phyloP scores from a whole-genome alignment of 1,140 invertebrate species.

The Bombus balteatus region DNA sequence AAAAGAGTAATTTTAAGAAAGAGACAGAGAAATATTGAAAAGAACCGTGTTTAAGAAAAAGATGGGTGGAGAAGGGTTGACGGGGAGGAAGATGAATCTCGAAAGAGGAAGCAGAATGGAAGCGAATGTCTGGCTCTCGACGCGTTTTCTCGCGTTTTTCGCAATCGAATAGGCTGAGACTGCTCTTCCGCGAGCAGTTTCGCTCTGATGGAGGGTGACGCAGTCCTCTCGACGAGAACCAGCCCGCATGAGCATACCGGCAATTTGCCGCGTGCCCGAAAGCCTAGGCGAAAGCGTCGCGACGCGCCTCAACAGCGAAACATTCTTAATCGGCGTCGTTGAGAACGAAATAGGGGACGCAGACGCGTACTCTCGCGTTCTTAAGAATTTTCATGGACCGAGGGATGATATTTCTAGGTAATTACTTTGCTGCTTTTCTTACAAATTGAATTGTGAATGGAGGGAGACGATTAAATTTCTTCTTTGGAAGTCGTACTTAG shows the following conservation, averaged over 20 bases:
- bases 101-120: conserved; percentile 1
- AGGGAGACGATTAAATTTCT: no score
- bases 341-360: neutral
- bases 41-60: conserved; percentile 1
- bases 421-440: neutral
- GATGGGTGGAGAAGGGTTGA: neutral
- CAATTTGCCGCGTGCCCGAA: conserved; percentile 23
- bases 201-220: conserved; percentile 40
- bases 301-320: neutral
- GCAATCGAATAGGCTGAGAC: conserved; percentile 38
- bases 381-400: no score
- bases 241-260: conserved; percentile 37
- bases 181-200: conserved; percentile 42
- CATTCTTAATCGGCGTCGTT: conserved; percentile 13
- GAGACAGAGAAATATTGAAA: neutral
- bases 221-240: conserved; percentile 16
- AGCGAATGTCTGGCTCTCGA: conserved; percentile 28
- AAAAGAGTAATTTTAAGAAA: neutral
- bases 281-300: conserved; percentile 2
- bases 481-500: no score
- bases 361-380: neutral
- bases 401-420: neutral
- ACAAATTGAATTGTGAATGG: neutral
- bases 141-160: conserved; percentile 23
- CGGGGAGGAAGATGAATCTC: no score